Percentiles rank a stretch among this genome's conserved stretches.
phyloP scores from a whole-genome alignment of 2,797 vertebrate species.

The Anguilla pacifica region DNA sequence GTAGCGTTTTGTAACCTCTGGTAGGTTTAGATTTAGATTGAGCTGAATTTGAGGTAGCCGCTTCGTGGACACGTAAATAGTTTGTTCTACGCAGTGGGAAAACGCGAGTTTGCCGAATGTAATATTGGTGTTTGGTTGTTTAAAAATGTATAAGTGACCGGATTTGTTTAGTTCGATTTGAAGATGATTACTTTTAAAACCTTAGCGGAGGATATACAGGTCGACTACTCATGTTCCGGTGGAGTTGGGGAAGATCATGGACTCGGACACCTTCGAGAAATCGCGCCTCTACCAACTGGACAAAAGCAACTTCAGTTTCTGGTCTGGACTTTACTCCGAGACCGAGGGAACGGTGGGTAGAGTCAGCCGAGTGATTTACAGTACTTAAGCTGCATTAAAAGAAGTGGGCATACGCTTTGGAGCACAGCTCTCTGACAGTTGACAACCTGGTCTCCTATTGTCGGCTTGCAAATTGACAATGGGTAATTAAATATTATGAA shows the following conservation, averaged over 20 bases:
- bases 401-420: background rate
- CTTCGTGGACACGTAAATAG: background rate
- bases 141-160: background rate
- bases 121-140: background rate
- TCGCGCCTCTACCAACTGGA: conserved; percentile 96
- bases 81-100: background rate
- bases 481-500: too few species aligned
- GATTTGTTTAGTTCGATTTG: background rate
- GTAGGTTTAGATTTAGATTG: too few species aligned
- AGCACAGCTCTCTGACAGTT: background rate
- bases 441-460: background rate
- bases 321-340: conserved; percentile 97
- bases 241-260: conserved; percentile 94
- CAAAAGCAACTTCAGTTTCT: conserved; percentile 98
- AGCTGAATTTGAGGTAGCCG: background rate
- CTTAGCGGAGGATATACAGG: conserved; percentile 87
- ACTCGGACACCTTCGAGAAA: conserved; percentile 95
- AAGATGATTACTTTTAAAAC: background rate
- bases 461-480: background rate
- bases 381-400: background rate
- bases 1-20: background rate
- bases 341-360: conserved; percentile 90
- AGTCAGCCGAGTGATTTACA: too few species aligned
- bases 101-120: background rate
- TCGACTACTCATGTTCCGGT: conserved; percentile 86